These are phyloP conservation scores for Nesogale talazaci DNA, from an alignment of 2,113 vertebrate species.

Conservation along the genomic window DNA sequence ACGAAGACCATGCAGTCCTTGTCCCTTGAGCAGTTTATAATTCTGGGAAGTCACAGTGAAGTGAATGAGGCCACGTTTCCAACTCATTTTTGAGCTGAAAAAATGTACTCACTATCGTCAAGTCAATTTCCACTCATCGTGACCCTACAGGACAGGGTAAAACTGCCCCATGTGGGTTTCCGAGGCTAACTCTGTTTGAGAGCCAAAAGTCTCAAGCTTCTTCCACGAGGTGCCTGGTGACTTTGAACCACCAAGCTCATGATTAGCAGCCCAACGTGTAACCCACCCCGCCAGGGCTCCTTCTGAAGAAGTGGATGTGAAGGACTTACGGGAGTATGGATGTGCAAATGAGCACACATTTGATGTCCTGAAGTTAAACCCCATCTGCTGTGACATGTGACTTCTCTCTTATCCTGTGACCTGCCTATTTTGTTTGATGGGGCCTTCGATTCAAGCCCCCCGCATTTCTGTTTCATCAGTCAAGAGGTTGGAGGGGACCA, in stretches of 20 bases:
- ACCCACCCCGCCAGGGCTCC: too few species aligned
- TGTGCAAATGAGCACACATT: background rate
- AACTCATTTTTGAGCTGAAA: background rate
- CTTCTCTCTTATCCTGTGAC: conserved; percentile 21
- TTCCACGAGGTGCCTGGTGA: too few species aligned
- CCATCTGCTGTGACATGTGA: background rate
- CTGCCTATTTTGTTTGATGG: background rate
- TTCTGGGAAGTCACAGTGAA: conserved; percentile 36
- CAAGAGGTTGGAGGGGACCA: background rate
- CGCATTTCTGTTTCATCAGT: conserved; percentile 9
- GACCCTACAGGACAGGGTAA: too few species aligned
- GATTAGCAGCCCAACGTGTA: too few species aligned
- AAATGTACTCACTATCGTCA: background rate
- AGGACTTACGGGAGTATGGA: background rate
- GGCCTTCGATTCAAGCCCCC: background rate
- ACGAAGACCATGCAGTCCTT: conserved; percentile 21
- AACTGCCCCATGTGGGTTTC: too few species aligned
- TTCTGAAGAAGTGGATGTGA: background rate
- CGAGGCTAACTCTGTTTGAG: too few species aligned
- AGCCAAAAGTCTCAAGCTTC: too few species aligned
- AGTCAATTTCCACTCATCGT: too few species aligned
- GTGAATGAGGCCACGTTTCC: background rate
- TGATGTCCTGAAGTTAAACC: conserved; percentile 11
- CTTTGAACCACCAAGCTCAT: too few species aligned
- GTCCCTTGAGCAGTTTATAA: conserved; percentile 56